A percentile compares a stretch with the other conserved stretches of the same genome.
phyloP scores from a whole-genome alignment of 2,888 invertebrate species.

The Macaria liturata region DNA sequence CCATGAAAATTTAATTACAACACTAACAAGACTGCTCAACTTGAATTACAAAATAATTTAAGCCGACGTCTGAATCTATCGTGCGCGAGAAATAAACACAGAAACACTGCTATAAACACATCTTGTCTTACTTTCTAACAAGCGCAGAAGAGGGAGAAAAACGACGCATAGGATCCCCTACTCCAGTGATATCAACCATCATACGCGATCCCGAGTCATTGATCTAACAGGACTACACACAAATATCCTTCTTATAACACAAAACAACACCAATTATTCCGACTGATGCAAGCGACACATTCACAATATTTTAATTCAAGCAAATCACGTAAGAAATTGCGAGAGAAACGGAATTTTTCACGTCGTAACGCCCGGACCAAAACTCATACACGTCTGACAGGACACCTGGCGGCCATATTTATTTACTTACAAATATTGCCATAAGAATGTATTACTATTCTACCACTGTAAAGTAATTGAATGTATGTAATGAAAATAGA shows the following conservation, averaged over 20 bases:
- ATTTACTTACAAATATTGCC: constrained; percentile 65
- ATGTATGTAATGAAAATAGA: too few relatives aligned
- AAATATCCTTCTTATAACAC: constrained; percentile 30
- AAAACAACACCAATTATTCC: constrained; percentile 20
- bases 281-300: not conserved
- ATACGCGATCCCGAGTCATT: constrained; percentile 63
- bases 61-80: constrained; percentile 34
- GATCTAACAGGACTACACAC: constrained; percentile 59
- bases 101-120: constrained; percentile 49
- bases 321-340: constrained; percentile 6
- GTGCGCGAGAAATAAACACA: constrained; percentile 46
- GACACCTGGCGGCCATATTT: constrained; percentile 68
- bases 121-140: constrained; percentile 60
- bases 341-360: constrained; percentile 6
- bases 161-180: constrained; percentile 60
- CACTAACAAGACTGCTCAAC: constrained; percentile 33
- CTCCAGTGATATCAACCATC: constrained; percentile 65
- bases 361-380: constrained; percentile 27
- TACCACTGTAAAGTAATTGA: not conserved
- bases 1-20: constrained; percentile 58
- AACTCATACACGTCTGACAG: constrained; percentile 29
- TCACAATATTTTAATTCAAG: constrained; percentile 1
- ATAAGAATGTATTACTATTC: not conserved
- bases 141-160: constrained; percentile 57
- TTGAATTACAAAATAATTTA: constrained; percentile 39